Conservation (phyloP, 2,113 vertebrate species). For the Cheirogaleus medius region DNA sequence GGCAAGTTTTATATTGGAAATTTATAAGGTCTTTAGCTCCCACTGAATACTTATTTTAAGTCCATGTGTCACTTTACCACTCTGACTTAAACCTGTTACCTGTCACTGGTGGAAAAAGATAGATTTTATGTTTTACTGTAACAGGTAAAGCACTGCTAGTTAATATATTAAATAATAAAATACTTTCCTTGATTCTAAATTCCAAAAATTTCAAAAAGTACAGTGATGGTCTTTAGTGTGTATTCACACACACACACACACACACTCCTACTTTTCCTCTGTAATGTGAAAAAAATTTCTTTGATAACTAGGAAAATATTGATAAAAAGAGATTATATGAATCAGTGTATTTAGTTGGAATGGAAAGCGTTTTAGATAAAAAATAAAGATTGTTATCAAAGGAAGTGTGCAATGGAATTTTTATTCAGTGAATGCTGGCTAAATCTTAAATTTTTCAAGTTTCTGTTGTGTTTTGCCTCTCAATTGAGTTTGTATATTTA, state of each 20-base stretch:
- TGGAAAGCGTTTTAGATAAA: background rate
- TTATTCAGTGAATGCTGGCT: background rate
- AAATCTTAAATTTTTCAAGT: background rate
- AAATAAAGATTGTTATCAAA: background rate
- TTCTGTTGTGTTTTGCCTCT: background rate
- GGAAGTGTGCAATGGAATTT: background rate
- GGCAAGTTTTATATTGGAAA: constrained; percentile 43
- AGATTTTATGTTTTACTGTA: background rate
- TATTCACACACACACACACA: too few species aligned
- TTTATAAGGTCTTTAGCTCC: constrained; percentile 12
- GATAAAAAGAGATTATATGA: background rate
- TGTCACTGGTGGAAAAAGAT: background rate
- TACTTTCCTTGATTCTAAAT: background rate
- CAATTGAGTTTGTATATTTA: background rate
- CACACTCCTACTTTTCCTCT: background rate
- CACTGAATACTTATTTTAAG: background rate
- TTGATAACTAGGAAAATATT: background rate
- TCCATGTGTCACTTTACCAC: background rate
- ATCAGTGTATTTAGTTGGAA: background rate
- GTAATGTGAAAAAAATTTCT: background rate
- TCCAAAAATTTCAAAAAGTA: background rate
- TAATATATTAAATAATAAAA: constrained; percentile 2
- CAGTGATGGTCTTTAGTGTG: background rate
- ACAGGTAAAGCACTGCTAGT: background rate
- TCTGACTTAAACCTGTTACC: background rate